Base-by-base conservation (phyloP, 2,113 vertebrate species). In the Xiphophorus maculatus region DNA sequence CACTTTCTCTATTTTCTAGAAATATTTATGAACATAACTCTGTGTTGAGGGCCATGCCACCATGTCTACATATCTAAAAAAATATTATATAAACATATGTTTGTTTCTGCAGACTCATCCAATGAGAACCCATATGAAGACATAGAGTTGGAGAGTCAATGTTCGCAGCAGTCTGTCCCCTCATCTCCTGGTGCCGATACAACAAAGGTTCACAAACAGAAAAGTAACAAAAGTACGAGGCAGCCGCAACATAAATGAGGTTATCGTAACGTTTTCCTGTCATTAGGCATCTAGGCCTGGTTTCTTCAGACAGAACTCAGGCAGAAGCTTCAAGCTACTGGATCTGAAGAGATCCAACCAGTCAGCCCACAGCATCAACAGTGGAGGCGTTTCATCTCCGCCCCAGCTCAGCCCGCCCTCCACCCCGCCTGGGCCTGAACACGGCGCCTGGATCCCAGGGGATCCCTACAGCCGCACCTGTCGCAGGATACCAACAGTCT, bases 51-150 rank as follows among this genome's bases (percentile, higher is more conserved):
- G 51, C 5, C 51, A 54, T 15, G 6, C 44, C 19, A 37, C 14
- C 13, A 33, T 27, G 7, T 65, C 29, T 7, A 35, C 62, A 63
- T 32, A 10, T 12, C 17, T 8, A 42, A n/a, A 35, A 35, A n/a
- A 82, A 77, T 48, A 4, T 67, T 32, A 30, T 0, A 58, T 71
- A 29, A 62, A 37, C 13, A 13, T 32, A 25, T 69, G 48, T 77
- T 71, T 77, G 58, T 73, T 32, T 58, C 33, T 87, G 4, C 91
- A 98, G 97, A 98, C 2, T 95, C 94, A 8, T 86, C 90, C 6
- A 96, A 96, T 85, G 97, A 98, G 83, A 97, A 97, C 74, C 96
- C 95, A 3, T 98, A 98, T 3, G 97, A 98, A 82, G 97, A 97
- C 81, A 94, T 97, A 0, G 96, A 97, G 84, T 83, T 95, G 66